Evolutionary conservation across 2,113 vertebrate genomes (phyloP).

Genomic region (Octodon degus): DNA sequence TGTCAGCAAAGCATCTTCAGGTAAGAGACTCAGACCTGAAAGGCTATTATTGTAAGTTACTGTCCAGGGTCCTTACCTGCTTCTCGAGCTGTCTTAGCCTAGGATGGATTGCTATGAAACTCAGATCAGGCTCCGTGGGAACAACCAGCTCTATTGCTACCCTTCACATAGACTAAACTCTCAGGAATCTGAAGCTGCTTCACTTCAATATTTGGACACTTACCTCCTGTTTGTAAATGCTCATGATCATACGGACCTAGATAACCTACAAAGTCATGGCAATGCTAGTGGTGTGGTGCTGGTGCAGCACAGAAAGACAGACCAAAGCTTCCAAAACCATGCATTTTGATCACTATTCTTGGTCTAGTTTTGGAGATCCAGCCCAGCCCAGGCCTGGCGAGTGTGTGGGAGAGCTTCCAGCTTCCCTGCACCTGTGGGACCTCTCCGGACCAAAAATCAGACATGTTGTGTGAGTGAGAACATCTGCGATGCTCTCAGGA

Average conservation of each 20-base stretch:
- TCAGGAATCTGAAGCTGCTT: neutral
- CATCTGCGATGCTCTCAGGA: no score
- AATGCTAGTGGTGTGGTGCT: fast-evolving
- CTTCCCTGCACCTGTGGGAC: no score
- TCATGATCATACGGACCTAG: neutral
- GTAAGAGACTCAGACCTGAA: neutral
- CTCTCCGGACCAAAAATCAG: no score
- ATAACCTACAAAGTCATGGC: neutral
- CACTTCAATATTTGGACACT: neutral
- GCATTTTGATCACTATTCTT: neutral
- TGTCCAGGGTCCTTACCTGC: neutral
- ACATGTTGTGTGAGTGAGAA: no score
- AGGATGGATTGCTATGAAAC: neutral
- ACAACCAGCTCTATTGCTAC: neutral
- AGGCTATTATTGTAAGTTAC: no score
- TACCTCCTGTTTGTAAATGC: neutral
- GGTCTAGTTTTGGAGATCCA: no score
- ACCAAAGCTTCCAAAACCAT: no score
- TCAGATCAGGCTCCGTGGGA: neutral
- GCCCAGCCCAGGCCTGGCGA: no score
- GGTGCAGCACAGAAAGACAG: neutral
- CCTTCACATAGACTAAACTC: neutral
- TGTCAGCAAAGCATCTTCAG: no score
- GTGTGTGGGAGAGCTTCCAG: no score
- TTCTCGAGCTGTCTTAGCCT: neutral